Evolutionary conservation across 2,113 vertebrate species (phyloP).

Genomic region (Eretmochelys imbricata): DNA sequence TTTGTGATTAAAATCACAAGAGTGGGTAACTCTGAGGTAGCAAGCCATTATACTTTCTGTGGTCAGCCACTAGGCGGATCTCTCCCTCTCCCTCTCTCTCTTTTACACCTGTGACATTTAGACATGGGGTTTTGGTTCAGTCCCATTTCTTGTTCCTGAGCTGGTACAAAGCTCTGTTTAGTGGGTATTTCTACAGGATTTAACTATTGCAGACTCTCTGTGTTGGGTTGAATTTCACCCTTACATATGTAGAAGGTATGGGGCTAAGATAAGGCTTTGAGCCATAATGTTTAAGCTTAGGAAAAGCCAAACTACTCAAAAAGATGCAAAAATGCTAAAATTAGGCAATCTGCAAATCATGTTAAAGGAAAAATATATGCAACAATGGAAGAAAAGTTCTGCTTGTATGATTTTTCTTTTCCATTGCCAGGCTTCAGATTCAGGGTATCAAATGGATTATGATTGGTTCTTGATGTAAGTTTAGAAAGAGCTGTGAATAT

Average conservation of each 20-base stretch:
- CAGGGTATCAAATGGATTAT: conserved; percentile 63
- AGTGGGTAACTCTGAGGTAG: too few species aligned
- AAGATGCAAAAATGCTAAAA: conserved; percentile 32
- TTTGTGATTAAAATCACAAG: background rate
- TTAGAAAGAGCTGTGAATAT: conserved; percentile 59
- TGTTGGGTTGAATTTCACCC: background rate
- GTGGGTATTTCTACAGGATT: background rate
- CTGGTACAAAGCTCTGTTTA: background rate
- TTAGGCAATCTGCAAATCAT: conserved; percentile 46
- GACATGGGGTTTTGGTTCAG: background rate
- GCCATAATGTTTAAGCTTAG: accelerated
- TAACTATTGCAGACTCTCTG: background rate
- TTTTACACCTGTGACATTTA: background rate
- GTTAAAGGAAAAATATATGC: conserved; percentile 32
- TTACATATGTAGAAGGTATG: background rate
- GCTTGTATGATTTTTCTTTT: background rate
- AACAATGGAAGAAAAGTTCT: conserved; percentile 4
- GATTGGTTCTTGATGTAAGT: conserved; percentile 65
- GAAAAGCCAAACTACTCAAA: conserved; percentile 36
- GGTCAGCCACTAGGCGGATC: too few species aligned
- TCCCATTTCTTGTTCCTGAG: background rate
- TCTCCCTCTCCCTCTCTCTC: too few species aligned
- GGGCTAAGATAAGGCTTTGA: conserved; percentile 9
- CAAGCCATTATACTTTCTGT: too few species aligned
- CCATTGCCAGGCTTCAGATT: conserved; percentile 32